Conservation (phyloP, 2,888 invertebrate species). For the Drosophila affinis region DNA sequence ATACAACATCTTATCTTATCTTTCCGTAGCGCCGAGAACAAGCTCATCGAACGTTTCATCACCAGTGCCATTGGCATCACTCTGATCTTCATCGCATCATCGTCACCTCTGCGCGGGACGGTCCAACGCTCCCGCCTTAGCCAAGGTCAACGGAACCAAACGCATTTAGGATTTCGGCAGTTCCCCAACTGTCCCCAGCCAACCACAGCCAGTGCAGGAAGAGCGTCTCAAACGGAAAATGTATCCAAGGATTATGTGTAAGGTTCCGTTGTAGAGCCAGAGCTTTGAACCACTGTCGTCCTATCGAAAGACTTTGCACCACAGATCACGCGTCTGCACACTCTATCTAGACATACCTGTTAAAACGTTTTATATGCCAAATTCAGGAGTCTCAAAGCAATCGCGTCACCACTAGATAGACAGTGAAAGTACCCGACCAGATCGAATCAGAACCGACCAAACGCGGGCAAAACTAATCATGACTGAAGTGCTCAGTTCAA, state of each 20-base stretch:
- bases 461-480: constrained; percentile 38
- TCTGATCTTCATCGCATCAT: constrained; percentile 90
- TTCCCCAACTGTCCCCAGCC: constrained; percentile 14
- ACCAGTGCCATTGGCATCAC: constrained; percentile 91
- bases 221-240: constrained; percentile 16
- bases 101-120: constrained; percentile 90
- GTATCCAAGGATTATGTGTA: constrained; percentile 33
- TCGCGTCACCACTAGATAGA: background rate
- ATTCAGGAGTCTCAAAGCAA: constrained; percentile 39
- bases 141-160: constrained; percentile 84
- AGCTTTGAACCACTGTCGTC: constrained; percentile 15
- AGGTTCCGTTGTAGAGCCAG: too few relatives aligned
- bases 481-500: constrained; percentile 48
- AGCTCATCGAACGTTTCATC: constrained; percentile 88
- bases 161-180: constrained; percentile 76
- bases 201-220: constrained; percentile 27
- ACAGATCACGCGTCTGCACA: constrained; percentile 43
- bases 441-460: constrained; percentile 40
- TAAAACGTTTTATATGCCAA: constrained; percentile 45
- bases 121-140: constrained; percentile 84
- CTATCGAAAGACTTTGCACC: constrained; percentile 31
- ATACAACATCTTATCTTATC: background rate
- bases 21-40: constrained; percentile 71
- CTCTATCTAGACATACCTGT: constrained; percentile 35
- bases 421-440: constrained; percentile 16